Percentiles rank a stretch among this genome's conserved stretches.
Conservation (phyloP, 2,113 vertebrate genomes). For the Chinchilla lanigera region DNA sequence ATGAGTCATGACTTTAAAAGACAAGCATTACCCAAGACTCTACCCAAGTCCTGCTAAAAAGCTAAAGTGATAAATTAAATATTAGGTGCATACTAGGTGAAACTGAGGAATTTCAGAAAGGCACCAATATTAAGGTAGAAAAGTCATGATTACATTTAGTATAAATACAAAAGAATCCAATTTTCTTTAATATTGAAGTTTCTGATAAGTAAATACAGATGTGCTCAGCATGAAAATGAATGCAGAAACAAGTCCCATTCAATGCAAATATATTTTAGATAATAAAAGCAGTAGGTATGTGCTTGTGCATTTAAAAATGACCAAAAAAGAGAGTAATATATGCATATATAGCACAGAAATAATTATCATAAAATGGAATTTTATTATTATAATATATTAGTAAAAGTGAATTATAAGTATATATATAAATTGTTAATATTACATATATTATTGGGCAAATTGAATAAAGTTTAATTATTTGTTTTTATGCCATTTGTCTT, state of each 20-base stretch:
- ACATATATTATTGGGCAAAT: neutral
- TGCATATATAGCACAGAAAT: neutral
- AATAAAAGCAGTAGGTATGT: neutral
- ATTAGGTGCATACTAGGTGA: neutral
- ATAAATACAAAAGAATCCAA: neutral
- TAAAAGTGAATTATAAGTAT: neutral
- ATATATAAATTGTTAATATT: neutral
- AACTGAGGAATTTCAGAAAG: neutral
- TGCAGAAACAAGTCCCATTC: neutral
- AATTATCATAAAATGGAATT: neutral
- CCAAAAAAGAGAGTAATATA: neutral
- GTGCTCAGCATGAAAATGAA: neutral
- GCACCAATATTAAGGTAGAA: neutral
- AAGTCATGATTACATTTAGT: neutral
- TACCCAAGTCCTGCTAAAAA: neutral
- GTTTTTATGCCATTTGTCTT: neutral
- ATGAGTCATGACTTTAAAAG: neutral
- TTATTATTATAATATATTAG: neutral
- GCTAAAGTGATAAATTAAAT: slow-evolving; percentile 27
- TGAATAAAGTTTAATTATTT: neutral
- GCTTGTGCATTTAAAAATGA: neutral
- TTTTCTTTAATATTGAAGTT: neutral
- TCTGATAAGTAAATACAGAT: neutral
- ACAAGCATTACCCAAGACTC: neutral
- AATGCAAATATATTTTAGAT: neutral